Conservation (phyloP, 2,797 vertebrate species). For the Crocodylus rhombifer region DNA sequence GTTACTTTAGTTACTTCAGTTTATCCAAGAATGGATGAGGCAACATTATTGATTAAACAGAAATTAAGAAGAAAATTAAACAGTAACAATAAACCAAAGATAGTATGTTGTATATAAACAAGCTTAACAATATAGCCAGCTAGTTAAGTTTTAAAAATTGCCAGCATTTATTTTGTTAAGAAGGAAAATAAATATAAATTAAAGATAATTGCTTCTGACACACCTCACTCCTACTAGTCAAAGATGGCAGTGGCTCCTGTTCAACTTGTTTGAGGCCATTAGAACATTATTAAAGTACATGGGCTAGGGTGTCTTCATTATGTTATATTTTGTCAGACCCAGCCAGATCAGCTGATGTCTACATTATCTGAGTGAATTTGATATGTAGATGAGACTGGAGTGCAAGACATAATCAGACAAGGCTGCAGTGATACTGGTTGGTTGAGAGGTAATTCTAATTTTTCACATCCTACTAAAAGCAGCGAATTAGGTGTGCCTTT, state of each 20-base stretch:
- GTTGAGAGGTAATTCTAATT: not conserved
- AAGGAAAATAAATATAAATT: not conserved
- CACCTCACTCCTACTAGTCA: not conserved
- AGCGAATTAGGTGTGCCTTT: rapidly evolving
- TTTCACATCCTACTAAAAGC: not conserved
- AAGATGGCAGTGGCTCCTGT: not conserved
- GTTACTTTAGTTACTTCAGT: rapidly evolving
- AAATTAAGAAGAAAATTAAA: not conserved
- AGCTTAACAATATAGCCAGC: not conserved
- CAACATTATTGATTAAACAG: not conserved
- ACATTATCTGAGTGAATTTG: not conserved
- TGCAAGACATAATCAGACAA: not conserved
- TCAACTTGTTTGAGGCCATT: not conserved
- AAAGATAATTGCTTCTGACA: not conserved
- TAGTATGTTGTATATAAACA: not conserved
- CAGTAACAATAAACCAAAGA: not conserved
- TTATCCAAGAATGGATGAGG: not conserved
- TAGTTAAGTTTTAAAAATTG: not conserved
- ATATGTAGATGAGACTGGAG: not conserved
- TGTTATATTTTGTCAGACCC: not conserved
- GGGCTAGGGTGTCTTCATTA: conserved; percentile 16
- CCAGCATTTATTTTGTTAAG: not conserved
- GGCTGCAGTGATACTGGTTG: not conserved
- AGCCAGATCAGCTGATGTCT: not conserved
- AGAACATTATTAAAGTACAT: not conserved